Evolutionary conservation across 2,113 vertebrate genomes (phyloP), one percentile per base, ranked within the genome.

Genomic region (Mungos mungo): DNA sequence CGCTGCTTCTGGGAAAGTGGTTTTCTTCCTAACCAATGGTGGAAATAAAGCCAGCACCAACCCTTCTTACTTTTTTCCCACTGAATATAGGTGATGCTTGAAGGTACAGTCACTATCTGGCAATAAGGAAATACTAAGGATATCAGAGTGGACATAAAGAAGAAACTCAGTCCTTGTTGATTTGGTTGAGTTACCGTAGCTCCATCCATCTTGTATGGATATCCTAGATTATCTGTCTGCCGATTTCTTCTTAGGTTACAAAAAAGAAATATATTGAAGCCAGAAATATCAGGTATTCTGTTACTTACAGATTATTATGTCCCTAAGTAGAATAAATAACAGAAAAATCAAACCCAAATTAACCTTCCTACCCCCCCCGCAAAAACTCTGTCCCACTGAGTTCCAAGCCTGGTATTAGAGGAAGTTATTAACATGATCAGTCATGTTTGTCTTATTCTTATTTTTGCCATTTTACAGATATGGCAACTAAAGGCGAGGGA

Each of bases 391-490:
- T 12, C 45, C 23, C 38, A 65, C 33, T n/a, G 7, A 66, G 15
- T 68, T 90, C 35, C 11, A 66, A 92, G 52, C 15, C 35, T 47
- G 41, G 2, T 76, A 7, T 14, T 31, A 81, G 14, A 29, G 19
- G 29, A 74, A 65, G 52, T 27, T 71, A 54, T 66, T 83, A 80
- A 27, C 27, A 79, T 33, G 7, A 11, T 47, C 31, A n/a, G 7
- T n/a, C 23, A 33, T 77, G 29, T 45, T 45, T 60, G 13, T 6
- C 92, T 23, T 68, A 29, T 65, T 95, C 19, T 66, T 57, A 5
- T 65, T 90, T 97, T 68, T 85, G 29, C 91, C 96, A 97, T 97
- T 98, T 96, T 77, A 93, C 86, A 98, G 95, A 84, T 87, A 90
- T 52, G 79, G 76, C 25, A 87, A 90, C 95, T 94, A 69, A 84